Evolutionary conservation across 2,888 invertebrate species (phyloP).

Genomic region (Branchellion lobata): DNA sequence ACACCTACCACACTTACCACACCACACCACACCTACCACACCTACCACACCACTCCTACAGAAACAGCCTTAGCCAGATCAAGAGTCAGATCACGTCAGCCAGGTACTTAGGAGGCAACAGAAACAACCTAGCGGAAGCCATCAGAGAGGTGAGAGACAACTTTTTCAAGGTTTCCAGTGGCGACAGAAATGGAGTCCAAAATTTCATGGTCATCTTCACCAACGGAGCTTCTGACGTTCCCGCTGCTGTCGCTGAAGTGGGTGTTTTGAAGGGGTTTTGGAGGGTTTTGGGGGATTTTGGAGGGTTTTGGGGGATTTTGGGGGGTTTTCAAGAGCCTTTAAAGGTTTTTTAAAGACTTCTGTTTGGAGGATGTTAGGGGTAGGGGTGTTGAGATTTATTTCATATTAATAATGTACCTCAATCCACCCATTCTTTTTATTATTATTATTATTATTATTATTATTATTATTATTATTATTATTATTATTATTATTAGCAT

Average conservation of each 20-base stretch:
- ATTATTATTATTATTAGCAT: too few species aligned
- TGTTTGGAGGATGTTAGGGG: too few species aligned
- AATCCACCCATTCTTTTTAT: too few species aligned
- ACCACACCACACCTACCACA: too few species aligned
- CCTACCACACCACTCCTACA: background rate
- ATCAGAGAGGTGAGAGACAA: background rate
- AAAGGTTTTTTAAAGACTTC: too few species aligned
- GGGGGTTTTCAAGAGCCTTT: slow-evolving; percentile 1
- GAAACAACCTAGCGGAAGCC: slow-evolving; percentile 12
- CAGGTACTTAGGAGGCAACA: background rate
- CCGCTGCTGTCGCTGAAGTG: slow-evolving; percentile 20
- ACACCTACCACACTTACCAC: too few species aligned
- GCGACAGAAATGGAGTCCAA: slow-evolving; percentile 37
- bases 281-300: too few species aligned
- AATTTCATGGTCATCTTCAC: slow-evolving; percentile 41
- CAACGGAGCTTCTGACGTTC: slow-evolving; percentile 13
- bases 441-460: too few species aligned
- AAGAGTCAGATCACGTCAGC: background rate
- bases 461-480: too few species aligned
- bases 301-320: too few species aligned
- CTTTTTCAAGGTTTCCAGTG: slow-evolving; percentile 26
- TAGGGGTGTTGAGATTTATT: too few species aligned
- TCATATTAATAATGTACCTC: too few species aligned
- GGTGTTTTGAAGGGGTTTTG: background rate
- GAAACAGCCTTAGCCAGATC: slow-evolving; percentile 5